Percentiles rank a stretch among this genome's conserved stretches.
These are phyloP conservation scores for Siniperca undulata DNA, from an alignment of 2,797 vertebrate species.

Conservation along the genomic window DNA sequence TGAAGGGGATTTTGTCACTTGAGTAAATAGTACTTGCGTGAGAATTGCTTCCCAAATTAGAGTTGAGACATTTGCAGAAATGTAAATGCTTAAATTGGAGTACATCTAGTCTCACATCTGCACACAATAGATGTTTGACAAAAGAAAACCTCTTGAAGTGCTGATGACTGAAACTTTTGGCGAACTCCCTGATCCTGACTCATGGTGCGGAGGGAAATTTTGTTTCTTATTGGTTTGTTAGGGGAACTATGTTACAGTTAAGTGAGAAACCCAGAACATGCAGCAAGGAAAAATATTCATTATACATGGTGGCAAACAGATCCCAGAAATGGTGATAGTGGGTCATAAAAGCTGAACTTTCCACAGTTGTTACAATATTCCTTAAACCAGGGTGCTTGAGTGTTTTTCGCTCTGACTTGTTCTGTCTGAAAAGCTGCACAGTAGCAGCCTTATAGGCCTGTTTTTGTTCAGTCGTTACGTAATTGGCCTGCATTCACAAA, in stretches of 20 bases:
- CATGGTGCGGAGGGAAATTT: conserved; percentile 14
- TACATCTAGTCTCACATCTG: neutral
- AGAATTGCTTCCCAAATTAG: conserved; percentile 25
- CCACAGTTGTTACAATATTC: conserved; percentile 34
- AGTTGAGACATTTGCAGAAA: conserved; percentile 11
- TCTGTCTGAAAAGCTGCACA: conserved; percentile 47
- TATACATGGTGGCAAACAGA: conserved; percentile 4
- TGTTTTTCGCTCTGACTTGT: conserved; percentile 27
- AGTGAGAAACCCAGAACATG: conserved; percentile 16
- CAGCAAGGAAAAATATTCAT: neutral
- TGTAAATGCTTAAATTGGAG: conserved; percentile 3
- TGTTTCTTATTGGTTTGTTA: conserved; percentile 24
- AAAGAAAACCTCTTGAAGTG: conserved; percentile 16
- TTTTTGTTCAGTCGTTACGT: conserved; percentile 52
- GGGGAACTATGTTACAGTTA: conserved; percentile 10
- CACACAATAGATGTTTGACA: conserved; percentile 8
- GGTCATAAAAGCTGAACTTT: conserved; percentile 24
- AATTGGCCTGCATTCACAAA: conserved; percentile 58
- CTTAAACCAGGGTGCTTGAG: conserved; percentile 25
- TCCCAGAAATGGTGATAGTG: conserved; percentile 5
- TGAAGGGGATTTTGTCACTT: conserved; percentile 28
- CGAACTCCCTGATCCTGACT: conserved; percentile 8
- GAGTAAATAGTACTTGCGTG: neutral
- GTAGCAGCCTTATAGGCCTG: conserved; percentile 35
- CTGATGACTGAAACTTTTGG: conserved; percentile 4